Base-by-base conservation (phyloP, 2,888 invertebrate species). In the Cerastis rubricosa region DNA sequence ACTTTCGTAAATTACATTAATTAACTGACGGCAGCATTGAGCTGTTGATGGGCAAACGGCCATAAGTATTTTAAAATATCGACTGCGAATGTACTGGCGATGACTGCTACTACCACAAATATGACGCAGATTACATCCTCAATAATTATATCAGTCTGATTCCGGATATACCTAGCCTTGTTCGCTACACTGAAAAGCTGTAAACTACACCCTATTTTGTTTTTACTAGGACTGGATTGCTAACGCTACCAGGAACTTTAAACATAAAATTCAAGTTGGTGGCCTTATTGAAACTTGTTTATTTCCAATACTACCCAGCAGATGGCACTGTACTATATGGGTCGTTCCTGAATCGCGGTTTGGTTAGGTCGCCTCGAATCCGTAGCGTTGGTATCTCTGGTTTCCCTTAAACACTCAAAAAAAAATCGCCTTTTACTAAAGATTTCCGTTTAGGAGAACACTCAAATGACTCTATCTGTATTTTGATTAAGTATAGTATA, bases 381-480 rank as follows among this genome's bases (percentile, higher is more conserved):
- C 2, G 2, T 25, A 17, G 8, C 40, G 14, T 17, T 45, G 14
- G 1, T 35, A 61, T 61, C 97, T 97, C 97, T 97, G 97, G 97
- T 96, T 97, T 97, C 97, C 97, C 97, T 97, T 97, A 97, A 97
- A 94, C 93, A 97, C 97, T 97, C 93, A 97, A 97, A 98, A 97
- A 97, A 97, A 97, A 97, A 98, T 98, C 97, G 97, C 97, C 97
- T 97, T 97, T 97, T 97, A 97, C 97, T 98, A 97, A 97, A 97
- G 97, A 97, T 98, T 97, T 97, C 97, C 97, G 97, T 97, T 97
- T 97, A 97, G 97, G 97, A 97, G 97, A 96, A 96, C 97, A 97
- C 97, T 97, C 97, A 97, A 97, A 97, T 97, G 97, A 97, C 97
- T 97, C 97, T 97, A 78, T 74, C 17, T 22, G 2, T 47, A 43